Evolutionary conservation across 1,140 invertebrate genomes (phyloP).

Genomic region (Lycorma delicatula): DNA sequence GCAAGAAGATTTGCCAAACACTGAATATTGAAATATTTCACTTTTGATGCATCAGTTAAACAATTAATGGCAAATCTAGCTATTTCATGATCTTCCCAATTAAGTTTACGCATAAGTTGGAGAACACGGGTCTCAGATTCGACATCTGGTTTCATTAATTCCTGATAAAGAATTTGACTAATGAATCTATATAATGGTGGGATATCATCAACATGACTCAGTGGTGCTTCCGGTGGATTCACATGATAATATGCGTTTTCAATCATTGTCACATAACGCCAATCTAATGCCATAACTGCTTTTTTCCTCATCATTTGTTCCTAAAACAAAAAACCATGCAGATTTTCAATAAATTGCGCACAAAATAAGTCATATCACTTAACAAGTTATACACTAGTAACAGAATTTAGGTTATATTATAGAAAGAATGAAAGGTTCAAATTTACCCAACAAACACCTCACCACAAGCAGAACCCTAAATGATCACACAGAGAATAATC

Average conservation of each 20-base stretch:
- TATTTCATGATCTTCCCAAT: slow-evolving; percentile 80
- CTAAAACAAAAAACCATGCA: no score
- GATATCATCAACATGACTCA: slow-evolving; percentile 57
- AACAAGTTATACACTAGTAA: no score
- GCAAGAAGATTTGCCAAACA: slow-evolving; percentile 55
- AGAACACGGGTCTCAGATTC: slow-evolving; percentile 86
- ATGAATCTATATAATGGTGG: slow-evolving; percentile 87
- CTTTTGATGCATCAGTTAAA: slow-evolving; percentile 77
- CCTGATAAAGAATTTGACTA: slow-evolving; percentile 33
- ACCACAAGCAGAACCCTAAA: no score
- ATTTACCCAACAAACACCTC: no score
- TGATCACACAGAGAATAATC: no score
- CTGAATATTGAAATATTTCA: slow-evolving; percentile 78
- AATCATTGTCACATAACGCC: slow-evolving; percentile 89
- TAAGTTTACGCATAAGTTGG: slow-evolving; percentile 73
- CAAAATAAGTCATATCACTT: no score
- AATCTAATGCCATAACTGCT: slow-evolving; percentile 79
- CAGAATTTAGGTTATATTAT: no score
- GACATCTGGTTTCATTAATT: slow-evolving; percentile 45
- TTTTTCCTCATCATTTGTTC: slow-evolving; percentile 98
- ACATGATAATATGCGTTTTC: slow-evolving; percentile 97
- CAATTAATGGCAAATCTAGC: slow-evolving; percentile 75
- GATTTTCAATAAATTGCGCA: no score
- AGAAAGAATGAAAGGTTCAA: no score
- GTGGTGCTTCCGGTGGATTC: slow-evolving; percentile 75